Percentiles rank a stretch among this genome's conserved stretches.
Evolutionary conservation across 2,888 invertebrate species (phyloP).

Genomic region (Ectemnius continuus): DNA sequence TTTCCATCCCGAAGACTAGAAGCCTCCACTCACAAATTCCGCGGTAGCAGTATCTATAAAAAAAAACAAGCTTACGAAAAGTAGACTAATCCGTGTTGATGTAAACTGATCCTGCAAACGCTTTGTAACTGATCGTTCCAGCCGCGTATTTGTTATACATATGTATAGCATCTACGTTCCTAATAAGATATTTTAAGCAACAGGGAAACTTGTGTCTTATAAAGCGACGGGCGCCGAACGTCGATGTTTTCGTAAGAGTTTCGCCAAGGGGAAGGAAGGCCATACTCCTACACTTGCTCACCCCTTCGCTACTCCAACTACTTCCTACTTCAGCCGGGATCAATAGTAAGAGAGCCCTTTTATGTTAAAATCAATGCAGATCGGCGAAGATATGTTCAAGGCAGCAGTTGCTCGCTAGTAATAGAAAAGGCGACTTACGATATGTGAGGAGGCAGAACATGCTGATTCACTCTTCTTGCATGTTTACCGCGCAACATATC

Average conservation of each 20-base stretch:
- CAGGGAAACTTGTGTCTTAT: slow-evolving; percentile 21
- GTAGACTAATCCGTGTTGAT: not conserved
- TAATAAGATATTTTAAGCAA: not conserved
- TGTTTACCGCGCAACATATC: too few relatives aligned
- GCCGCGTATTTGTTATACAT: too few relatives aligned
- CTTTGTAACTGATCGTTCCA: too few relatives aligned
- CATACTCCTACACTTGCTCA: not conserved
- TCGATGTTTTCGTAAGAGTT: slow-evolving; percentile 31
- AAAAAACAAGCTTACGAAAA: too few relatives aligned
- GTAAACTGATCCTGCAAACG: not conserved
- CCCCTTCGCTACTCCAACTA: not conserved
- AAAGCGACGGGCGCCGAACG: slow-evolving; percentile 35
- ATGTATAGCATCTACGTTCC: too few relatives aligned
- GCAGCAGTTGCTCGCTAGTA: too few relatives aligned
- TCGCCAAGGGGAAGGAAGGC: not conserved
- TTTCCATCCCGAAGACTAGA: not conserved
- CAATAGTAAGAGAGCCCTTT: too few relatives aligned
- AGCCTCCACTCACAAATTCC: too few relatives aligned
- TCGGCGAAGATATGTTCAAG: too few relatives aligned
- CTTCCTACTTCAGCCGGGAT: not conserved
- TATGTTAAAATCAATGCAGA: too few relatives aligned
- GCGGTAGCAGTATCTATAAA: too few relatives aligned
- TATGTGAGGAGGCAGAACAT: not conserved
- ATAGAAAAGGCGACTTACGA: not conserved
- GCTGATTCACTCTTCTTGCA: not conserved